A percentile compares a stretch with the other conserved stretches of the same genome.
Evolutionary conservation across 2,113 vertebrate genomes (phyloP).

Genomic region (Ophthalmolycus amberensis): DNA sequence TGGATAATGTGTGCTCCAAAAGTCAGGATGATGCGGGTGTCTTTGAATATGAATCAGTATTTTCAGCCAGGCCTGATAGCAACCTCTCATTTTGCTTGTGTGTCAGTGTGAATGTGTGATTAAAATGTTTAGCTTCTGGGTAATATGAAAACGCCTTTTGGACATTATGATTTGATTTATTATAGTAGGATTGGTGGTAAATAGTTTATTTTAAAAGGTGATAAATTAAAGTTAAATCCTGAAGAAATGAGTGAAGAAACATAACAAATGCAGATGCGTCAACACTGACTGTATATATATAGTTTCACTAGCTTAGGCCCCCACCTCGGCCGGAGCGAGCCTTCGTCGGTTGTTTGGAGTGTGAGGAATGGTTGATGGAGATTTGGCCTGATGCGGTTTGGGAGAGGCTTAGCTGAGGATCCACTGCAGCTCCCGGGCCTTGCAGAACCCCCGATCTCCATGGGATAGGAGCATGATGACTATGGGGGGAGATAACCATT

Average conservation of each 20-base stretch:
- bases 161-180: background rate
- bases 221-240: background rate
- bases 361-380: too few species aligned
- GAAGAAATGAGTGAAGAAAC: background rate
- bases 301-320: too few species aligned
- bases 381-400: too few species aligned
- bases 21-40: background rate
- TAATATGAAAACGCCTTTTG: background rate
- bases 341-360: too few species aligned
- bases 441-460: too few species aligned
- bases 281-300: background rate
- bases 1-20: slow-evolving; percentile 32
- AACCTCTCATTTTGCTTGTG: background rate
- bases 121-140: background rate
- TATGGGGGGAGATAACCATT: too few species aligned
- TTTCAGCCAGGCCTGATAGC: background rate
- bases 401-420: too few species aligned
- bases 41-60: slow-evolving; percentile 20
- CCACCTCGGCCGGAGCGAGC: too few species aligned
- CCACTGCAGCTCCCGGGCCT: too few species aligned
- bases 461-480: too few species aligned
- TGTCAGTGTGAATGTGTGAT: background rate
- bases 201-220: background rate
- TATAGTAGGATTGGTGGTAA: background rate
- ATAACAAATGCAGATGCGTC: background rate